These are phyloP conservation scores for Physocephala rufipes DNA, from an alignment of 2,888 invertebrate genomes.

Conservation along the genomic window DNA sequence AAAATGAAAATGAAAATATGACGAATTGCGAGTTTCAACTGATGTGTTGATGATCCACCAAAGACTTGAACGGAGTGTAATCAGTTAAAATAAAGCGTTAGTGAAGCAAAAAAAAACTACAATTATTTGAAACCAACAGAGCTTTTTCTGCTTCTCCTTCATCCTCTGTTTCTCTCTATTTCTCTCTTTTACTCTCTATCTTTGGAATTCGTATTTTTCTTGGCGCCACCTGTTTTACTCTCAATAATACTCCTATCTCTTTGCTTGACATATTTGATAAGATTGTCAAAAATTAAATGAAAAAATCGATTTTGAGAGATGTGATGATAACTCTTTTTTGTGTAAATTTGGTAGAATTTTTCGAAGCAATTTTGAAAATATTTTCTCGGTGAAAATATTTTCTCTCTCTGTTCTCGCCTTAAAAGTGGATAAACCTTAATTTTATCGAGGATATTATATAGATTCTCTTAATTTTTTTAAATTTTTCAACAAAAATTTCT, in stretches of 20 bases:
- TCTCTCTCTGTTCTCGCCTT: too few relatives aligned
- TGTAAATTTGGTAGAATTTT: too few relatives aligned
- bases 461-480: too few relatives aligned
- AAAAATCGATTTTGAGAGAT: constrained; percentile 2
- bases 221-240: not conserved
- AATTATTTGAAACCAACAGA: not conserved
- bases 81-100: too few relatives aligned
- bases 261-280: not conserved
- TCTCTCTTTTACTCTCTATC: not conserved
- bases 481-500: too few relatives aligned
- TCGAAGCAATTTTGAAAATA: not conserved
- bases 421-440: too few relatives aligned
- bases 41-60: constrained; percentile 17
- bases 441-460: too few relatives aligned
- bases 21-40: constrained; percentile 40
- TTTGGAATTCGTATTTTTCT: not conserved
- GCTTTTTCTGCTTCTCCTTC: not conserved
- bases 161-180: not conserved
- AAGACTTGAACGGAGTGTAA: constrained; percentile 18
- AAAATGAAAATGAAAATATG: constrained; percentile 13
- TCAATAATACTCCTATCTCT: too few relatives aligned
- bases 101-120: constrained; percentile 15
- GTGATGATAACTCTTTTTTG: too few relatives aligned
- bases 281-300: constrained; percentile 12
- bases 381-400: not conserved